phyloP scores from a whole-genome alignment of 2,888 invertebrate species.

The Nephrotoma flavescens region DNA sequence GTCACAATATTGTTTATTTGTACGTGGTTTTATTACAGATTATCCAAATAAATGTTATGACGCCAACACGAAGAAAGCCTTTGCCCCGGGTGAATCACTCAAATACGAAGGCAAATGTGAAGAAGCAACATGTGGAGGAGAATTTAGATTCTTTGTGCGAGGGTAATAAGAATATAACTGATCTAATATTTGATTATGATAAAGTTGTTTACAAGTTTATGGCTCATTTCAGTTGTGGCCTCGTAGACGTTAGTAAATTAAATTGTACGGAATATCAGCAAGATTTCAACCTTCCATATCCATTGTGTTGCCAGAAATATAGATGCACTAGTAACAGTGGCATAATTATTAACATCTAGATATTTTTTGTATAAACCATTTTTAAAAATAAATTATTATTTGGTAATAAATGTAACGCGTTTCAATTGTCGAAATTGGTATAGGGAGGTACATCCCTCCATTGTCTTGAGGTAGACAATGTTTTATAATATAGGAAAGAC shows the following conservation, averaged over 20 bases:
- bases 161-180: background rate
- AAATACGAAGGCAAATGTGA: background rate
- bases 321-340: background rate
- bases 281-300: background rate
- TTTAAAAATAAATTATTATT: no score
- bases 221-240: background rate
- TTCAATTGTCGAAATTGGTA: no score
- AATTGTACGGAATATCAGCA: background rate
- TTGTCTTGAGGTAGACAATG: no score
- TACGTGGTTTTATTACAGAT: background rate
- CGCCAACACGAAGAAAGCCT: background rate
- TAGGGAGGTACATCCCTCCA: no score
- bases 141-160: background rate
- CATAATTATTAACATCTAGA: background rate
- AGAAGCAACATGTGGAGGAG: background rate
- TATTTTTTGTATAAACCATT: background rate
- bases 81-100: background rate
- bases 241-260: background rate
- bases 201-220: no score
- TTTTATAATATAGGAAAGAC: no score
- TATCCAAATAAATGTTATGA: background rate
- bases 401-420: no score
- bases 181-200: no score
- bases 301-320: background rate
- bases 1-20: background rate